Evolutionary conservation across 1,140 invertebrate species (phyloP).

Genomic region (Belonocnema kinseyi): DNA sequence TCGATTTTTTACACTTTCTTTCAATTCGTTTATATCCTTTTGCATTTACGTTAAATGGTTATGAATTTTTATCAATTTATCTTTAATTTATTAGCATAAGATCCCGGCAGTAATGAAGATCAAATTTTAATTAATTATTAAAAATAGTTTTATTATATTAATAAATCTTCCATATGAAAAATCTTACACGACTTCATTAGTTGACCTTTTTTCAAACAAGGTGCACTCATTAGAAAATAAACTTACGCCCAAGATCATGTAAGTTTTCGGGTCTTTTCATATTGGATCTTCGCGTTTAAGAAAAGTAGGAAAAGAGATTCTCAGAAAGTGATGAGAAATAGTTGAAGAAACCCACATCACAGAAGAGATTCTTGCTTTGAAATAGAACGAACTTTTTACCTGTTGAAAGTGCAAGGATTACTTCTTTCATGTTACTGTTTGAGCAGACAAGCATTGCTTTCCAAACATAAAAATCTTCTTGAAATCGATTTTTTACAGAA

Average conservation of each 20-base stretch:
- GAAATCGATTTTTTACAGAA: not conserved
- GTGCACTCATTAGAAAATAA: not conserved
- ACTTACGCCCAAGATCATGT: not conserved
- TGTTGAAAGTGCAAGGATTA: slow-evolving; percentile 53
- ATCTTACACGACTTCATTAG: not conserved
- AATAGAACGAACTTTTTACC: slow-evolving; percentile 57
- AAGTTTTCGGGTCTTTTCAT: not conserved
- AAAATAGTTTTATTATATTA: too few relatives aligned
- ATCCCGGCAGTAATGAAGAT: too few relatives aligned
- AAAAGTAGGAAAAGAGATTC: not conserved
- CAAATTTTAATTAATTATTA: too few relatives aligned
- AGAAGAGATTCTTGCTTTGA: slow-evolving; percentile 48
- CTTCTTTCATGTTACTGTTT: slow-evolving; percentile 5
- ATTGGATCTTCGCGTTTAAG: not conserved
- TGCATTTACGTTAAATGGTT: too few relatives aligned
- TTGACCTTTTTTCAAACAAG: not conserved
- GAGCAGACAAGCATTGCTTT: not conserved
- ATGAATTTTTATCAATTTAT: too few relatives aligned
- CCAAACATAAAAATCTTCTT: not conserved
- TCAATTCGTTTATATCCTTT: too few relatives aligned
- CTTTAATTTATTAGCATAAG: too few relatives aligned
- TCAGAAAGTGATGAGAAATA: not conserved
- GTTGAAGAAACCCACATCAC: not conserved
- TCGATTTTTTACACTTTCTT: too few relatives aligned
- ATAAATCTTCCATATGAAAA: too few relatives aligned